Evolutionary conservation across 1,140 invertebrate genomes (phyloP).

Genomic region (Vollenhovia emeryi): DNA sequence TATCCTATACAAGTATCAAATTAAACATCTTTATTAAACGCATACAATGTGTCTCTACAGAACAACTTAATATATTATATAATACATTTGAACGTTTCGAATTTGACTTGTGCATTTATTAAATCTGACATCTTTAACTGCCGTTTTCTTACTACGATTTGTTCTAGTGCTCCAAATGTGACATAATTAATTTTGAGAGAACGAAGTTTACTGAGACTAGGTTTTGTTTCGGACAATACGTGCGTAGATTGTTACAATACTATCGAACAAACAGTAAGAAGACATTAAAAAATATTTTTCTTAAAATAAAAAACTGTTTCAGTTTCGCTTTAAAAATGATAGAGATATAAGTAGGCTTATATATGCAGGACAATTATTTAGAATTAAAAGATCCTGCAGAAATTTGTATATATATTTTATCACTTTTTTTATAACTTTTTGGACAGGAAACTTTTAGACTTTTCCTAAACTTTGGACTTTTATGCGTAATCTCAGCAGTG

Average conservation of each 20-base stretch:
- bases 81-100: not conserved
- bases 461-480: too few species aligned
- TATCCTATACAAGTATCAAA: not conserved
- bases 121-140: not conserved
- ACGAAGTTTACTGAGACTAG: not conserved
- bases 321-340: too few species aligned
- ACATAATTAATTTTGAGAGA: not conserved
- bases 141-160: not conserved
- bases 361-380: not conserved
- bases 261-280: not conserved
- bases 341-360: not conserved
- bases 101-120: not conserved
- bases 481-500: too few species aligned
- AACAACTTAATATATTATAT: not conserved
- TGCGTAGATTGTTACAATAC: not conserved
- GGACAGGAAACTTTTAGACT: too few species aligned
- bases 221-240: too few species aligned
- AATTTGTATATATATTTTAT: not conserved
- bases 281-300: not conserved
- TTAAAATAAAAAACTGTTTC: not conserved
- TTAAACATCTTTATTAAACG: not conserved
- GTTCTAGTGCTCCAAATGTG: not conserved
- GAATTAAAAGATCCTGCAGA: not conserved
- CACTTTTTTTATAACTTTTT: too few species aligned
- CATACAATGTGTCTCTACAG: not conserved